These are phyloP conservation scores for Numida meleagris DNA, from an alignment of 2,113 vertebrate genomes.

Conservation along the genomic window DNA sequence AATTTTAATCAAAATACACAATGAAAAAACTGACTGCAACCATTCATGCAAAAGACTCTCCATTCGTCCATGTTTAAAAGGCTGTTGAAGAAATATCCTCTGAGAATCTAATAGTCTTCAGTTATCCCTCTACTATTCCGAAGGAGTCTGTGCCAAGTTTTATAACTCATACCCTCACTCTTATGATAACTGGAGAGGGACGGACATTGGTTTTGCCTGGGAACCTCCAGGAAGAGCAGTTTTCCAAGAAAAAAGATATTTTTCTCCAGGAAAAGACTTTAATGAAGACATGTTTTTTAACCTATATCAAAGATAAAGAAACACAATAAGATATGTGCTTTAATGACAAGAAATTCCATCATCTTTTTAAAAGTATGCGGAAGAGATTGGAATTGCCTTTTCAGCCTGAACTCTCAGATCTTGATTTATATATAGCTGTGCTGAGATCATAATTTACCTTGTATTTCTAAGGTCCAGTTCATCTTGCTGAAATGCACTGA, in stretches of 20 bases:
- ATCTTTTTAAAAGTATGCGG: neutral
- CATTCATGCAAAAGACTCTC: neutral
- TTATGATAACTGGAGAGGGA: neutral
- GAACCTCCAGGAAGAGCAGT: neutral
- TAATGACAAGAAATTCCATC: neutral
- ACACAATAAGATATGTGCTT: neutral
- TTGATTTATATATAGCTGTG: neutral
- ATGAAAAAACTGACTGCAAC: neutral
- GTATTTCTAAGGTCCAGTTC: neutral
- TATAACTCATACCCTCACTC: neutral
- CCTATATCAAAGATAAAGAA: neutral
- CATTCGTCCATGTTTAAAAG: neutral
- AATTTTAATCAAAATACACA: neutral
- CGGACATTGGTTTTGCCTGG: neutral
- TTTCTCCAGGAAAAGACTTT: neutral
- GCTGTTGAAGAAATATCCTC: neutral
- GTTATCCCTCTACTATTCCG: neutral
- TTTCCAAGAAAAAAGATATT: neutral
- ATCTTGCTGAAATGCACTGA: neutral
- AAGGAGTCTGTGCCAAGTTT: fast-evolving
- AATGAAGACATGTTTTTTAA: neutral
- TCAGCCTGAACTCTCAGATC: neutral
- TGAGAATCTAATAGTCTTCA: neutral
- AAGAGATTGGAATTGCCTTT: neutral
- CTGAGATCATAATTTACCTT: neutral